Conservation (phyloP, 2,113 vertebrate genomes). For the Cheilinus undulatus region DNA sequence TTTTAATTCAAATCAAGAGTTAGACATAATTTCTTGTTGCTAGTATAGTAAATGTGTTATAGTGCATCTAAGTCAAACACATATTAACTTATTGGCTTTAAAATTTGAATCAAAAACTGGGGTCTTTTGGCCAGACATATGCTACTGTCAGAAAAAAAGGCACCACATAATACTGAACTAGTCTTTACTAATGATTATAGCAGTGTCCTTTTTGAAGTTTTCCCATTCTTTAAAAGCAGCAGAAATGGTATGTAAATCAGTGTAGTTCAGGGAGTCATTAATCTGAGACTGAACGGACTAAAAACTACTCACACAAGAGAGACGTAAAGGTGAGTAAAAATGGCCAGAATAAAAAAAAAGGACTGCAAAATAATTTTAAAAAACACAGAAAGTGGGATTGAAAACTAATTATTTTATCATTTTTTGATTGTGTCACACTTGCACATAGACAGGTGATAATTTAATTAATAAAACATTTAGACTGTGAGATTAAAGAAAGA, state of each 20-base stretch:
- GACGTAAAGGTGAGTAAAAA: conserved; percentile 29
- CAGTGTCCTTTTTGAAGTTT: not conserved
- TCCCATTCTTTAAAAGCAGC: conserved; percentile 37
- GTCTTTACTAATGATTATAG: not conserved
- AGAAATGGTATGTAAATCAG: conserved; percentile 3
- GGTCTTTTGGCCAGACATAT: not conserved
- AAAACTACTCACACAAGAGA: conserved; percentile 6
- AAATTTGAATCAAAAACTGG: not conserved
- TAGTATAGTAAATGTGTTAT: too few species aligned
- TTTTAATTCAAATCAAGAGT: too few species aligned
- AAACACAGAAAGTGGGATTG: conserved; percentile 6
- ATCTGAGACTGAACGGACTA: not conserved
- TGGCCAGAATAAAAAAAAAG: not conserved
- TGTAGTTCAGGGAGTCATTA: not conserved
- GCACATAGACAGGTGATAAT: conserved; percentile 8
- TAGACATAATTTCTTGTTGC: too few species aligned
- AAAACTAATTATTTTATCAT: not conserved
- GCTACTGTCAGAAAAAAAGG: not conserved
- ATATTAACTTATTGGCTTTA: too few species aligned
- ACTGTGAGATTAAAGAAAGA: conserved; percentile 7
- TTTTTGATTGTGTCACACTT: conserved; percentile 14
- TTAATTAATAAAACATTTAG: not conserved
- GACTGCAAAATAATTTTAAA: conserved; percentile 6
- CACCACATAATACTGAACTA: conserved; percentile 8
- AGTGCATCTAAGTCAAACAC: too few species aligned